A percentile compares a stretch with the other conserved stretches of the same genome.
Conservation (phyloP, 2,888 invertebrate species). For the Phytoseiulus persimilis region DNA sequence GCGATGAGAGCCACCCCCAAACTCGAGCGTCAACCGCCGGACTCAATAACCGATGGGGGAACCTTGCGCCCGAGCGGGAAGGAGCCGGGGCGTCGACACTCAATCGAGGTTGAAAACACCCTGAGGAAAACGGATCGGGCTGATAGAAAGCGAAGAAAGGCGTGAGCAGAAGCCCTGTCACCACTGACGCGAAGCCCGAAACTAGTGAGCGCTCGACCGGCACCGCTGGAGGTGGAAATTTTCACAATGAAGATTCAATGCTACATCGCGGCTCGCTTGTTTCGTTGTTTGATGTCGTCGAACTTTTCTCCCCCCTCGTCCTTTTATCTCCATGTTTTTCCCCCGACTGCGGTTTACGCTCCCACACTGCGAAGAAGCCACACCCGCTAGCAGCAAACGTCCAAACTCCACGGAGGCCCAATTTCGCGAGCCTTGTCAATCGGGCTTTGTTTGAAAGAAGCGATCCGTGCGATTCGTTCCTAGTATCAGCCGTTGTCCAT, state of each 20-base stretch:
- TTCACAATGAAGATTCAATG: background rate
- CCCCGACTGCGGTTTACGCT: background rate
- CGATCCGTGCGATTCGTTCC: background rate
- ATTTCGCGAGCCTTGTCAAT: background rate
- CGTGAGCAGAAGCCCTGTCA: background rate
- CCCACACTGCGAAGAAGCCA: background rate
- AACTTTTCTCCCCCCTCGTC: background rate
- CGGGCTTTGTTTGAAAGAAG: background rate
- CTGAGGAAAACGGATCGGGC: background rate
- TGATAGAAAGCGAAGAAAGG: background rate
- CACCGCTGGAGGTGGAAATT: background rate
- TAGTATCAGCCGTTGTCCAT: background rate
- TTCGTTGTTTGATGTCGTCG: background rate
- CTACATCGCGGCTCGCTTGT: background rate
- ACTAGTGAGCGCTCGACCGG: background rate
- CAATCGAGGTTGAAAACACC: background rate
- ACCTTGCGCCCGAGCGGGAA: background rate
- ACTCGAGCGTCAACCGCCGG: background rate
- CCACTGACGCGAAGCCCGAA: background rate
- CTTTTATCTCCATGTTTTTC: background rate
- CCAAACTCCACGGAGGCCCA: background rate
- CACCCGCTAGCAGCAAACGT: background rate
- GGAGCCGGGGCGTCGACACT: background rate
- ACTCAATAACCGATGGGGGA: background rate
- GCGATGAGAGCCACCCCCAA: background rate